Conservation (phyloP, 2,113 vertebrate species). For the Holacanthus passer region DNA sequence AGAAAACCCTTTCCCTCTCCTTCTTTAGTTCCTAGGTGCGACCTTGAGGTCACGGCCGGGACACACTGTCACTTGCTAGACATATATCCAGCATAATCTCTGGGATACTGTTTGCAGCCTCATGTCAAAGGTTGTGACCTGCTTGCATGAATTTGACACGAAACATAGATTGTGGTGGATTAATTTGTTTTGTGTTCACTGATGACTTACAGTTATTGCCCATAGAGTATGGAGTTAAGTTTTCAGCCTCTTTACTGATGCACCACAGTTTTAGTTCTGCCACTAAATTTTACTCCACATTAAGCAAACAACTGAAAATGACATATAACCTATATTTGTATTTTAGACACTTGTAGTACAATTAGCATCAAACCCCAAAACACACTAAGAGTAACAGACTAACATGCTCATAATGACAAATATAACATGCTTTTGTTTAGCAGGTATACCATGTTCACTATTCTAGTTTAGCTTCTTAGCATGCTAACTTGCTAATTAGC, state of each 20-base stretch:
- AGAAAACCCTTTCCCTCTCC: constrained; percentile 18
- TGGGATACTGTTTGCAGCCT: constrained; percentile 12
- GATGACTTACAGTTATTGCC: constrained; percentile 3
- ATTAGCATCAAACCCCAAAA: no score
- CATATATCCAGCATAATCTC: constrained; percentile 29
- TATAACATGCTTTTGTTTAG: not conserved
- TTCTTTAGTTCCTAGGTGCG: constrained; percentile 27
- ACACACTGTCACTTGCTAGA: constrained; percentile 10
- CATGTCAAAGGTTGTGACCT: constrained; percentile 37
- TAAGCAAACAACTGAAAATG: not conserved
- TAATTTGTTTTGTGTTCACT: constrained; percentile 11
- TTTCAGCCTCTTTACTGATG: not conserved
- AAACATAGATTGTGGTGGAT: constrained; percentile 26
- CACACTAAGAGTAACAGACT: not conserved
- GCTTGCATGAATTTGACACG: constrained; percentile 33
- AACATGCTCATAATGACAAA: not conserved
- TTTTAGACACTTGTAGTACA: not conserved
- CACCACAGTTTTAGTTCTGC: not conserved
- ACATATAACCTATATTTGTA: not conserved
- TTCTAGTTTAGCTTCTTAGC: not conserved
- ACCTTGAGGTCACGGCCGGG: constrained; percentile 25
- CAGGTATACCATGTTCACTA: not conserved
- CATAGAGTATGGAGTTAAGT: not conserved
- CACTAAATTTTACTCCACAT: not conserved
- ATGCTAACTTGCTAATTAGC: no score